Conservation (phyloP, 2,888 invertebrate genomes). For the Thecophora atra region DNA sequence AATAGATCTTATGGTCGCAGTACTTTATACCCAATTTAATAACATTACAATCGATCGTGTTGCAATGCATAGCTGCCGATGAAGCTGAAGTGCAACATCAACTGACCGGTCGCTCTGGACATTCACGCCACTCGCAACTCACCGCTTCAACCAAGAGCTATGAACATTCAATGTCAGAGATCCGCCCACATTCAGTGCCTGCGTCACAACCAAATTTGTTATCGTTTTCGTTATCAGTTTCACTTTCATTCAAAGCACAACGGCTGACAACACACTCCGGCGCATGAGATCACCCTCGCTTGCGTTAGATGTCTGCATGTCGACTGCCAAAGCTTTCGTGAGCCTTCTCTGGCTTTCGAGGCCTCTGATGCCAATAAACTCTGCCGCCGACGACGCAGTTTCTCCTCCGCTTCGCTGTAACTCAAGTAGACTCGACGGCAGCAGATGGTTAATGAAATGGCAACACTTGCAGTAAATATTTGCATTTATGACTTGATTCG, state of each 20-base stretch:
- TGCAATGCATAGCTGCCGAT: no score
- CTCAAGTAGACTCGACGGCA: slow-evolving; percentile 27
- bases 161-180: neutral
- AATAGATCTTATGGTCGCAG: no score
- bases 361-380: slow-evolving; percentile 27
- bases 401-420: neutral
- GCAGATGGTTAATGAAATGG: slow-evolving; percentile 17
- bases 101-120: no score
- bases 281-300: no score
- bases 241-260: neutral
- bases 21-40: no score
- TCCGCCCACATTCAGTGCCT: neutral
- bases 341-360: slow-evolving; percentile 12
- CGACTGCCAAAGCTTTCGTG: neutral
- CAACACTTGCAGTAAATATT: slow-evolving; percentile 31
- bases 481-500: slow-evolving; percentile 27
- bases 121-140: neutral
- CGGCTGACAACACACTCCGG: no score
- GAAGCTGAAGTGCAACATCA: no score
- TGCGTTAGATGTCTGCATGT: no score
- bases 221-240: slow-evolving; percentile 21
- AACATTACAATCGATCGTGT: no score
- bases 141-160: neutral
- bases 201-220: neutral
- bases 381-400: neutral